Evolutionary conservation across 2,113 vertebrate species (phyloP).

Genomic region (Chamaetylas fuelleborni): DNA sequence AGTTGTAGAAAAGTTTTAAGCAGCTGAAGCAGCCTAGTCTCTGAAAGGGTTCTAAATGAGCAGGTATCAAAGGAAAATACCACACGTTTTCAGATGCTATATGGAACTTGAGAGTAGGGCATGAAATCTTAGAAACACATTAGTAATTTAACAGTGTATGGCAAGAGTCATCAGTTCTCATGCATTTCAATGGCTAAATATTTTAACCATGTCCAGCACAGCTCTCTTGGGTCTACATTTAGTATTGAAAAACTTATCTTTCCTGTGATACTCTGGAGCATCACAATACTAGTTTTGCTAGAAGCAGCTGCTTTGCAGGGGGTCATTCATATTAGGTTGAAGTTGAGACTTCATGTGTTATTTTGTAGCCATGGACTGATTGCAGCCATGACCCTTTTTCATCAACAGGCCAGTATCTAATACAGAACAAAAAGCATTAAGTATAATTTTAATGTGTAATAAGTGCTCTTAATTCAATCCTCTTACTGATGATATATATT

Average conservation of each 20-base stretch:
- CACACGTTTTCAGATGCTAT: not conserved
- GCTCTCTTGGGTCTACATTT: not conserved
- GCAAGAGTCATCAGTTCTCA: not conserved
- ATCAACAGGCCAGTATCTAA: not conserved
- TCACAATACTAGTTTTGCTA: not conserved
- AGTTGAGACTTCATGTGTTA: not conserved
- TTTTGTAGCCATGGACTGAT: not conserved
- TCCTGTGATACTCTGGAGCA: not conserved
- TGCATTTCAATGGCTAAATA: not conserved
- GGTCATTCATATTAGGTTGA: not conserved
- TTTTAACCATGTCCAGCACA: not conserved
- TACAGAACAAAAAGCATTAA: not conserved
- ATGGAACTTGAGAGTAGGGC: not conserved
- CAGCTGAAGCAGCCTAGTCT: not conserved
- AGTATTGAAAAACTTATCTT: not conserved
- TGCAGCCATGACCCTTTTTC: not conserved
- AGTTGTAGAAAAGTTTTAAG: not conserved
- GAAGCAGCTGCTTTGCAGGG: not conserved
- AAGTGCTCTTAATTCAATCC: not conserved
- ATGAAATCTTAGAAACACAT: not conserved
- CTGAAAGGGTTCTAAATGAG: not conserved
- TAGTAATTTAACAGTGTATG: not conserved
- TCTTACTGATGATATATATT: not conserved
- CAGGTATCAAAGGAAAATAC: not conserved
- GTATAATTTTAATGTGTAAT: not conserved